phyloP scores from a whole-genome alignment of 2,797 vertebrate species.

The Girardinus metallicus region DNA sequence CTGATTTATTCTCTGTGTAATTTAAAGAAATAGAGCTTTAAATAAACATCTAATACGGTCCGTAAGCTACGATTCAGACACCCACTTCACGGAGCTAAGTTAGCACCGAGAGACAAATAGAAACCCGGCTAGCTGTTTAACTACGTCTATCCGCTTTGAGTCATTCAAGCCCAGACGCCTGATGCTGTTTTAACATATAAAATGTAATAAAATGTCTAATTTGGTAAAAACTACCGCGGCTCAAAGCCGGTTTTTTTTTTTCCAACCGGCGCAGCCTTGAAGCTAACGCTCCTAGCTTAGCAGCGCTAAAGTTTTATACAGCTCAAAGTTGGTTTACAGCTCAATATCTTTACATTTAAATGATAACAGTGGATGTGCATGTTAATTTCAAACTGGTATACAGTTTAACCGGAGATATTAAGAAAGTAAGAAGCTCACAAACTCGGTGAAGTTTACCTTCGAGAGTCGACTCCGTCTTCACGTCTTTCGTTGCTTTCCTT shows the following conservation, averaged over 20 bases:
- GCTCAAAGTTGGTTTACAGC: not conserved
- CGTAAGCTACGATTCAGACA: not conserved
- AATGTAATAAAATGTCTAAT: not conserved
- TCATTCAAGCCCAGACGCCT: not conserved
- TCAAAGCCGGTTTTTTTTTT: too few relatives aligned
- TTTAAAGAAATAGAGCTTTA: not conserved
- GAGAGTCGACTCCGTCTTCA: slow-evolving; percentile 25
- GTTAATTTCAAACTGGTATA: not conserved
- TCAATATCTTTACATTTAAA: too few relatives aligned
- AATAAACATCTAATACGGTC: too few relatives aligned
- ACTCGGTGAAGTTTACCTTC: slow-evolving; percentile 49
- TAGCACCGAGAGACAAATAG: not conserved
- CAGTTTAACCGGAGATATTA: rapidly evolving
- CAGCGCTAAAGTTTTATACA: not conserved
- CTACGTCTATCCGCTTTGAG: not conserved
- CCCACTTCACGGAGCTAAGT: not conserved
- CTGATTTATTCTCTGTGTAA: not conserved
- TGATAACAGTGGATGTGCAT: too few relatives aligned
- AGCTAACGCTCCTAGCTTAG: slow-evolving; percentile 2
- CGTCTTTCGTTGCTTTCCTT: slow-evolving; percentile 43
- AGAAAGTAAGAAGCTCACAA: rapidly evolving
- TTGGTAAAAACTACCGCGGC: not conserved
- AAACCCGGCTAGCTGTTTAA: not conserved
- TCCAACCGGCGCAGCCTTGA: not conserved
- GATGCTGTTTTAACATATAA: not conserved